A percentile compares a stretch with the other conserved stretches of the same genome.
Conservation (phyloP, 2,888 invertebrate genomes). For the Torymus aiolomorphi region DNA sequence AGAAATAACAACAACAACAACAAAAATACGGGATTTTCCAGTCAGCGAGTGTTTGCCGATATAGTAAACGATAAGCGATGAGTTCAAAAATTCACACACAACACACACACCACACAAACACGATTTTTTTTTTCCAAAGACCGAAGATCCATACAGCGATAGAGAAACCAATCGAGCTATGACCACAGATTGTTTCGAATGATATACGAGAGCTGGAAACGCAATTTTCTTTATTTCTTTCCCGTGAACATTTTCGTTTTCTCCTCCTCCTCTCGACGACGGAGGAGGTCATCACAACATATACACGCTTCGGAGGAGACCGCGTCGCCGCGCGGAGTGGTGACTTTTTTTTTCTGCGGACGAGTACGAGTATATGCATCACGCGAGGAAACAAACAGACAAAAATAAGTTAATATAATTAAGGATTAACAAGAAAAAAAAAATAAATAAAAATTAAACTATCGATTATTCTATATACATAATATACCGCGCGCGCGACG, state of each 20-base stretch:
- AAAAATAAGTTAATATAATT: slow-evolving; percentile 60
- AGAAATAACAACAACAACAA: no score
- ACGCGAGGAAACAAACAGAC: slow-evolving; percentile 56
- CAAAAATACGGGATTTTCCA: slow-evolving; percentile 20
- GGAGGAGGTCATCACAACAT: no score
- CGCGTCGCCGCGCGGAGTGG: no score
- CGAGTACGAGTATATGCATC: slow-evolving; percentile 53
- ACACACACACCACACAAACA: slow-evolving; percentile 1
- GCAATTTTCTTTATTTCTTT: no score
- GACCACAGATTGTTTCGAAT: no score
- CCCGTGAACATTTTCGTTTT: no score
- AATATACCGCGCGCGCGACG: slow-evolving; percentile 62
- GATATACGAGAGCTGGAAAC: no score
- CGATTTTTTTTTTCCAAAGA: not conserved
- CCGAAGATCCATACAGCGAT: not conserved
- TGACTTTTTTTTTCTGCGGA: not conserved
- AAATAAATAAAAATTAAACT: slow-evolving; percentile 53
- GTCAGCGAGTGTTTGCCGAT: slow-evolving; percentile 8
- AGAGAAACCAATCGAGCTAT: not conserved
- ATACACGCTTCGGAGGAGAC: no score
- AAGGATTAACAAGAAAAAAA: slow-evolving; percentile 57
- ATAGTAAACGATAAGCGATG: slow-evolving; percentile 5
- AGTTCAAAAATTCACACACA: not conserved
- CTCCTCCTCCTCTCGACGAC: no score
- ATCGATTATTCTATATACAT: slow-evolving; percentile 59